These are phyloP conservation scores for Operophtera brumata DNA, from an alignment of 2,888 invertebrate genomes.

Conservation along the genomic window DNA sequence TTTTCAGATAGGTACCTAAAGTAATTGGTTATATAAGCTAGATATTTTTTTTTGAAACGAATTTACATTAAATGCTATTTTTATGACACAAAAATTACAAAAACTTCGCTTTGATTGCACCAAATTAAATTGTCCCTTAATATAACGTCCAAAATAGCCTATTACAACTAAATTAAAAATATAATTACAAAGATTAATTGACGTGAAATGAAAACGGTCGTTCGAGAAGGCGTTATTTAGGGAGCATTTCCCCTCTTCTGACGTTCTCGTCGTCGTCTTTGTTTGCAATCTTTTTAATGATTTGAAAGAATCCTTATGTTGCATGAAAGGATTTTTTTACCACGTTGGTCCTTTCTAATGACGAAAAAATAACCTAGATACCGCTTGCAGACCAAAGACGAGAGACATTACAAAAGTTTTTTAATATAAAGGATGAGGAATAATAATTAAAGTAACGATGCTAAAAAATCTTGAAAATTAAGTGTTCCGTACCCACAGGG, in stretches of 20 bases:
- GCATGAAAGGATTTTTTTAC: too few species aligned
- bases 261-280: not conserved
- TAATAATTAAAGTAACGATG: too few species aligned
- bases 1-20: too few species aligned
- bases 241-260: not conserved
- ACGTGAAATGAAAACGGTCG: conserved; percentile 60
- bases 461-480: too few species aligned
- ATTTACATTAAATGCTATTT: not conserved
- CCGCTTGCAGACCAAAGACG: too few species aligned
- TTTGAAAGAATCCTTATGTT: not conserved
- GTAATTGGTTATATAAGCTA: not conserved
- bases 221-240: conserved; percentile 6
- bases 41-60: not conserved
- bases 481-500: too few species aligned
- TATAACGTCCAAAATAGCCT: conserved; percentile 35
- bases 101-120: conserved; percentile 20
- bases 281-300: not conserved
- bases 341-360: too few species aligned
- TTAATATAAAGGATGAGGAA: too few species aligned
- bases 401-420: too few species aligned
- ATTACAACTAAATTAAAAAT: conserved; percentile 49
- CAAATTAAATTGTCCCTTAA: conserved; percentile 23
- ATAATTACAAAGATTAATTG: conserved; percentile 60
- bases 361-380: too few species aligned
- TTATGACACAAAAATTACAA: not conserved